A percentile compares a stretch with the other conserved stretches of the same genome.
These are phyloP conservation scores for Leptopterna dolabrata DNA, from an alignment of 2,888 invertebrate genomes.

Conservation along the genomic window DNA sequence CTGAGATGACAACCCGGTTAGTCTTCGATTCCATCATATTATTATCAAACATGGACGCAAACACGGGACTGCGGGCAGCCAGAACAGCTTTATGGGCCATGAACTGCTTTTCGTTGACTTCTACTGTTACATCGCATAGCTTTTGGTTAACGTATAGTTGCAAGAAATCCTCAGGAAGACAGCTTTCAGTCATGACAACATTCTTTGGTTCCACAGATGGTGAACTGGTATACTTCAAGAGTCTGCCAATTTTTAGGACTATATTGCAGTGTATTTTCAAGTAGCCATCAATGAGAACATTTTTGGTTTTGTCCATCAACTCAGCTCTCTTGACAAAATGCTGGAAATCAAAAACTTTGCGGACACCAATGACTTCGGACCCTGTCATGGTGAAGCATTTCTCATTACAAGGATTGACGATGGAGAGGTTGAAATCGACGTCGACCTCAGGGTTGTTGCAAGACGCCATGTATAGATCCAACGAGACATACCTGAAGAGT, in stretches of 20 bases:
- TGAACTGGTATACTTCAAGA: background rate
- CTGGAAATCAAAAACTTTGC: background rate
- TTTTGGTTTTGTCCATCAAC: background rate
- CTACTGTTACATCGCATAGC: background rate
- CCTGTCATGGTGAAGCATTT: background rate
- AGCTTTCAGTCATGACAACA: background rate
- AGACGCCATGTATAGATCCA: background rate
- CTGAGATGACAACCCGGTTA: background rate
- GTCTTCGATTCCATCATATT: background rate
- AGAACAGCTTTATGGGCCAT: background rate
- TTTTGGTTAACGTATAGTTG: background rate
- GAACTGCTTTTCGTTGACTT: background rate
- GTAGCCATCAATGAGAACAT: background rate
- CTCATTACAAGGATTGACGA: background rate
- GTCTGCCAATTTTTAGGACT: background rate
- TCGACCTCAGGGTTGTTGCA: slow-evolving; percentile 18
- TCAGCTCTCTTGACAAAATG: background rate
- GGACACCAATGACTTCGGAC: background rate
- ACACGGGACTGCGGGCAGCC: too few species aligned
- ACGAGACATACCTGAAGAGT: too few species aligned
- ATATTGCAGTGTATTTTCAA: background rate
- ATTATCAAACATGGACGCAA: too few species aligned
- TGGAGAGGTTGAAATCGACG: background rate
- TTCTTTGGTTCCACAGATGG: background rate
- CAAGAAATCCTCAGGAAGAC: background rate